phyloP scores from a whole-genome alignment of 2,113 vertebrate genomes.

The Chlamydotis undulata region DNA sequence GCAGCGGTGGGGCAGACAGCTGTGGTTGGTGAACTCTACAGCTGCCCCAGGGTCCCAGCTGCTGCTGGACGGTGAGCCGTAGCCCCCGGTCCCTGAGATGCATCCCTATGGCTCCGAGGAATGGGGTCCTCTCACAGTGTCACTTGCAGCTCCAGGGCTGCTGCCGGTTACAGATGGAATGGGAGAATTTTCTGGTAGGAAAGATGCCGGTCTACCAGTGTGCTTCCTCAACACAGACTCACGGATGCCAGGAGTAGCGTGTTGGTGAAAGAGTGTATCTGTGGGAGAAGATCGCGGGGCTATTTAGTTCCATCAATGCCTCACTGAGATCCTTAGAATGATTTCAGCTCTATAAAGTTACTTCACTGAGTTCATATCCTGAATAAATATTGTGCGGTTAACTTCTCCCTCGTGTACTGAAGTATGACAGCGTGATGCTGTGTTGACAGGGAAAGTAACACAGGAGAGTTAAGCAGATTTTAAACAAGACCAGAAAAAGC shows the following conservation, averaged over 20 bases:
- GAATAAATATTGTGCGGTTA: constrained; percentile 40
- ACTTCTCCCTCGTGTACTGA: not conserved
- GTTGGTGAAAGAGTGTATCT: not conserved
- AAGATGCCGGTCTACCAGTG: not conserved
- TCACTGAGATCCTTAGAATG: not conserved
- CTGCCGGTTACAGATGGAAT: too few relatives aligned
- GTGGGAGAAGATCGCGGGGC: not conserved
- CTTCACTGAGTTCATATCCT: constrained; percentile 24
- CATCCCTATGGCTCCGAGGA: rapidly evolving
- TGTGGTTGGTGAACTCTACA: not conserved
- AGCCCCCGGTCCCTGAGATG: rapidly evolving
- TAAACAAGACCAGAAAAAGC: not conserved
- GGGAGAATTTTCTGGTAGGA: not conserved
- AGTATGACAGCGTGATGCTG: not conserved
- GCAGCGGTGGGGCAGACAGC: not conserved
- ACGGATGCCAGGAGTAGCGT: rapidly evolving
- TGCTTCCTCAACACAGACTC: not conserved
- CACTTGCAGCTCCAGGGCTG: not conserved
- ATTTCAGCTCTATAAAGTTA: constrained; percentile 15
- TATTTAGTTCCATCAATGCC: not conserved
- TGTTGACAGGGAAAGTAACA: not conserved
- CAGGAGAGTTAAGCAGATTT: constrained; percentile 9
- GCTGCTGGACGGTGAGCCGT: rapidly evolving
- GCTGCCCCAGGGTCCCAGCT: rapidly evolving
- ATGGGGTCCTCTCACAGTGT: rapidly evolving